Evolutionary conservation across 2,113 vertebrate species (phyloP).

Genomic region (Empidonax traillii): DNA sequence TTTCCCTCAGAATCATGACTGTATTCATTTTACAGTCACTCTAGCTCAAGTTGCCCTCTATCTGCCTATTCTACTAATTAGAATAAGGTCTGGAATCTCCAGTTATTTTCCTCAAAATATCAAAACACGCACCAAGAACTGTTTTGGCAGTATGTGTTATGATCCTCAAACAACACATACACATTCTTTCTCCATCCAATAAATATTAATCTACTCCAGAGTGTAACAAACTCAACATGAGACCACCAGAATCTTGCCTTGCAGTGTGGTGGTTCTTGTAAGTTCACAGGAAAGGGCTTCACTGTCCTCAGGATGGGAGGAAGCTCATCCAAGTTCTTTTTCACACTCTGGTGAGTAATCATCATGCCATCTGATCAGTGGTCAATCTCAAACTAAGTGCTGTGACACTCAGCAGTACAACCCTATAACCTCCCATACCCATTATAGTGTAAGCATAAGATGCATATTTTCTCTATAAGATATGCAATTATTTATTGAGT

Average conservation of each 20-base stretch:
- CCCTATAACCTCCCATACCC: neutral
- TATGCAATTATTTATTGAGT: neutral
- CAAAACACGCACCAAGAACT: neutral
- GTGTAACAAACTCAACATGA: neutral
- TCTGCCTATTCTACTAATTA: neutral
- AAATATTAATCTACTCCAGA: neutral
- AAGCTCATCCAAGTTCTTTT: neutral
- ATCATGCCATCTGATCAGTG: neutral
- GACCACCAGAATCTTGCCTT: neutral
- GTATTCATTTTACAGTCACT: neutral
- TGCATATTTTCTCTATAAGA: neutral
- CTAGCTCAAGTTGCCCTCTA: neutral
- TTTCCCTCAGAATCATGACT: neutral
- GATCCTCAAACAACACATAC: neutral
- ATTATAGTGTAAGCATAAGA: neutral
- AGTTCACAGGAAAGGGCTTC: neutral
- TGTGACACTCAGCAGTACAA: neutral
- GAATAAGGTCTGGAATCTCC: neutral
- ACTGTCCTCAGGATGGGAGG: neutral
- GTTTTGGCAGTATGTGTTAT: neutral
- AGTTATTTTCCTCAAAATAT: neutral
- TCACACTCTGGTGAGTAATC: neutral
- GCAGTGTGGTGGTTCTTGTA: neutral
- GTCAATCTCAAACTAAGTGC: neutral
- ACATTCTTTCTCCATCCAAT: neutral